phyloP scores from a whole-genome alignment of 2,888 invertebrate genomes.

The Limnephilus auricula region DNA sequence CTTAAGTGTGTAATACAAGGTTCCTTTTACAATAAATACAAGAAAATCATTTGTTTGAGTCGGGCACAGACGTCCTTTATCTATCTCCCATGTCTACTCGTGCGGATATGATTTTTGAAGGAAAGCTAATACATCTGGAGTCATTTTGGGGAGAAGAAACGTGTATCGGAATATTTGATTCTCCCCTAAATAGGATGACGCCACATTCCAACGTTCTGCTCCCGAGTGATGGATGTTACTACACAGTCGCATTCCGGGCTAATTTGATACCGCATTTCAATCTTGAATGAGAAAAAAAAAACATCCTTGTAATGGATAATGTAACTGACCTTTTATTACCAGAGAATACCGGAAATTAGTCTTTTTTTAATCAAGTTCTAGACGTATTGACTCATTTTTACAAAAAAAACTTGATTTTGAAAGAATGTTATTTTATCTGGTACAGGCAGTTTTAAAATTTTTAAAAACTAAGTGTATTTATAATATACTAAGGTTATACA shows the following conservation, averaged over 20 bases:
- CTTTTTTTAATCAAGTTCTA: too few relatives aligned
- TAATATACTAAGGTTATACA: too few relatives aligned
- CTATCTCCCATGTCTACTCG: not conserved
- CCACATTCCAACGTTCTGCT: slow-evolving; percentile 22
- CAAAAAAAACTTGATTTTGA: too few relatives aligned
- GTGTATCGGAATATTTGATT: not conserved
- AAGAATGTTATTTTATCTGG: too few relatives aligned
- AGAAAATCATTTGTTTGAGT: not conserved
- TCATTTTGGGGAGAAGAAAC: slow-evolving; percentile 8
- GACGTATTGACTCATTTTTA: too few relatives aligned
- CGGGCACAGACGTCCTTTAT: not conserved
- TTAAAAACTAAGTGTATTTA: too few relatives aligned
- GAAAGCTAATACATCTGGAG: not conserved
- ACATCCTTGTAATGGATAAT: not conserved
- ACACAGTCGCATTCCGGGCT: slow-evolving; percentile 39
- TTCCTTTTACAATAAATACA: not conserved
- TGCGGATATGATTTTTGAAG: slow-evolving; percentile 11
- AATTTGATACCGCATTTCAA: slow-evolving; percentile 33
- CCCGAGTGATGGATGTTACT: slow-evolving; percentile 19
- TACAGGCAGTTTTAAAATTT: too few relatives aligned
- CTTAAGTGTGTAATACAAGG: not conserved
- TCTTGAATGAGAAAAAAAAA: slow-evolving; percentile 1
- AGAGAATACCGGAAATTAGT: too few relatives aligned
- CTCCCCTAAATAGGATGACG: slow-evolving; percentile 7
- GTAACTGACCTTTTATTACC: not conserved